Conservation (phyloP, 37 sponge, comb jelly and placozoan species). For the Agelas oroides region DNA sequence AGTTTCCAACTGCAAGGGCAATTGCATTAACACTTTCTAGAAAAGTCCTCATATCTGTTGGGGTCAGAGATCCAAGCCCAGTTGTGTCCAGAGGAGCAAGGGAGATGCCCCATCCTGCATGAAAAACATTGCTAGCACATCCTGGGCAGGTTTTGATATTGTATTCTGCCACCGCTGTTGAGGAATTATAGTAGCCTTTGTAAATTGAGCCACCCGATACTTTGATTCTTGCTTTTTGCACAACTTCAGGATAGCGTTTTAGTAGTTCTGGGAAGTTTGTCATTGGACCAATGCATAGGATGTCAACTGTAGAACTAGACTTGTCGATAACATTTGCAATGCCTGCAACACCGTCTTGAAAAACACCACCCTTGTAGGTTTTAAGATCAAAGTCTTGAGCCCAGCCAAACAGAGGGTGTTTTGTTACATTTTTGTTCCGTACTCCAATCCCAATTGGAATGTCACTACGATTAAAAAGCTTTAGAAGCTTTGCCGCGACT, state of each 20-base stretch:
- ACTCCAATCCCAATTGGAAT: constrained; percentile 85
- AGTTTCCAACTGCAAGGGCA: neutral
- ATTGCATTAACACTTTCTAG: neutral
- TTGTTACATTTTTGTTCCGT: constrained; percentile 10
- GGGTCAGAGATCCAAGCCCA: constrained; percentile 5
- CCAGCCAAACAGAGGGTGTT: constrained; percentile 51
- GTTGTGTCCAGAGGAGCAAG: constrained; percentile 81
- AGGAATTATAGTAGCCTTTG: constrained; percentile 58
- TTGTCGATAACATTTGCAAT: constrained; percentile 59
- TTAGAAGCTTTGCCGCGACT: constrained; percentile 67
- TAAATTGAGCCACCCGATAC: constrained; percentile 80
- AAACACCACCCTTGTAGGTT: constrained; percentile 72
- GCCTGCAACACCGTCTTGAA: constrained; percentile 61
- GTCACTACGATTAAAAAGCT: constrained; percentile 47
- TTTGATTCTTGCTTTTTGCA: constrained; percentile 48
- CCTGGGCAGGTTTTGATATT: constrained; percentile 67
- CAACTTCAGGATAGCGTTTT: constrained; percentile 54
- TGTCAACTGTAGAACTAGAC: constrained; percentile 21
- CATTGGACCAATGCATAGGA: constrained; percentile 77
- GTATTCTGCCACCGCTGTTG: constrained; percentile 62
- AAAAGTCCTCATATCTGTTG: neutral
- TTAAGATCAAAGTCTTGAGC: constrained; percentile 46
- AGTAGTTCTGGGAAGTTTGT: constrained; percentile 72
- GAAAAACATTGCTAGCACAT: constrained; percentile 48
- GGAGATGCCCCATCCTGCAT: constrained; percentile 62